Evolutionary conservation across 2,113 vertebrate species (phyloP), one percentile per base, ranked within the genome.

Genomic region (Tychaedon coryphoeus): DNA sequence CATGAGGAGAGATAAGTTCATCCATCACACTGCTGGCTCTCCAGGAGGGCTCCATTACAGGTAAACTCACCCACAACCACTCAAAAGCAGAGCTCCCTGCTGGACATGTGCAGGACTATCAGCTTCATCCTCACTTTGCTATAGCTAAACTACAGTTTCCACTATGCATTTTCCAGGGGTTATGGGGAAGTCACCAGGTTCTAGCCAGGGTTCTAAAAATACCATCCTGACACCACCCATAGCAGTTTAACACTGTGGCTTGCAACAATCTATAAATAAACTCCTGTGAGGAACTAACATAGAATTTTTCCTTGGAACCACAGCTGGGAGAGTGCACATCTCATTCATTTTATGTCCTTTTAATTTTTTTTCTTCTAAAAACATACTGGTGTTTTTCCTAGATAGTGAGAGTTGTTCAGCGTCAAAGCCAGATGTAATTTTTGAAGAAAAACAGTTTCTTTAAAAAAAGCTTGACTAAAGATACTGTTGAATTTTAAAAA

Each of bases 241-340:
- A 81, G 70, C 36, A 78, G 34, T 24, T 57, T 78, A 71, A 81
- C 40, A 56, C 20, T 0, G 0, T 73, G 24, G 33, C 43, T 64
- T 64, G 43, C 48, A 93, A 56, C 86, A 72, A 19, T 42, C 71
- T 88, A n/a, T 56, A 82, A 83, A 89, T 67, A 86, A 89, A 50
- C 4, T 83, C 36, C 33, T 36, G 10, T 72, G 43, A 86, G 18
- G n/a, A 83, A 9, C 18, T 60, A 61, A 57, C 5, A 73, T 3
- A 43, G 24, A 72, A 8, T n/a, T 79, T 73, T 83, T 50, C 36
- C 25, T 73, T 69, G 26, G 28, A 19, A 75, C 36, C 25, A 61
- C 62, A 79, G 36, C 11, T 65, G 36, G 66, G 13, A 69, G 15
- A 84, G 7, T 4, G 11, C 89, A 66, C 8, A 42, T 54, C 18